Base-by-base conservation (phyloP, 2,888 invertebrate genomes). In the Sinopyrophorus schimmeli region DNA sequence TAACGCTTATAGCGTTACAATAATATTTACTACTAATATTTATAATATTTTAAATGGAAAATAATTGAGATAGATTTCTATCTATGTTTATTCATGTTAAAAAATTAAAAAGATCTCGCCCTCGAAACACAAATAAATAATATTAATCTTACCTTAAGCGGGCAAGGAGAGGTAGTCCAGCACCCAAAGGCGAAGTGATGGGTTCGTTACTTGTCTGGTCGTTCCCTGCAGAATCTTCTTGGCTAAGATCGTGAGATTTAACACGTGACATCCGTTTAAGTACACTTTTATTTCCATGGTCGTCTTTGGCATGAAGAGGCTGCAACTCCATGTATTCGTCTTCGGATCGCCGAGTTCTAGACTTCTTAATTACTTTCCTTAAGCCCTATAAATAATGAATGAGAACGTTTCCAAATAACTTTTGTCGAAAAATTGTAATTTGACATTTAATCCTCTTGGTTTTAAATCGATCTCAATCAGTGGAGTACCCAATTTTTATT, bases 151-250 rank as follows among this genome's bases (percentile, higher is more conserved):
- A 70, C 70, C 70, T 84, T 37, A 92, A 74, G 46, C 92, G 77
- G 26, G 89, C 84, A 5, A 92, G 73, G 15, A 92, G 73, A 0
- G 92, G 92, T 40, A 92, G 74, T 0, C 92, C 92, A 3, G 91
- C 92, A 24, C 92, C 92, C 51, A 92, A 80, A 0, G 89, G 88
- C 37, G 88, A 88, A 42, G 80, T 77, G 28, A 80, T 77, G 61
- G 79, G 81, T 57, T 84, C 83, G 15, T 23, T 38, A 3, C 74
- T 74, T 1, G 73, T 71, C 23, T 72, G 74, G 53, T 68, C 60
- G 10, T 63, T 55, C 6, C 56, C 74, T 68, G 61, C 66, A 15
- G 66, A 66, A 21, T 63, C 66, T 5, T 75, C 76, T 47, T 73
- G 74, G 32, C 84, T 82, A 7, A 82, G 78, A 51, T 87, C 86